A percentile compares a stretch with the other conserved stretches of the same genome.
These are phyloP conservation scores for Podocnemis expansa DNA, from an alignment of 2,113 vertebrate species.

Conservation along the genomic window DNA sequence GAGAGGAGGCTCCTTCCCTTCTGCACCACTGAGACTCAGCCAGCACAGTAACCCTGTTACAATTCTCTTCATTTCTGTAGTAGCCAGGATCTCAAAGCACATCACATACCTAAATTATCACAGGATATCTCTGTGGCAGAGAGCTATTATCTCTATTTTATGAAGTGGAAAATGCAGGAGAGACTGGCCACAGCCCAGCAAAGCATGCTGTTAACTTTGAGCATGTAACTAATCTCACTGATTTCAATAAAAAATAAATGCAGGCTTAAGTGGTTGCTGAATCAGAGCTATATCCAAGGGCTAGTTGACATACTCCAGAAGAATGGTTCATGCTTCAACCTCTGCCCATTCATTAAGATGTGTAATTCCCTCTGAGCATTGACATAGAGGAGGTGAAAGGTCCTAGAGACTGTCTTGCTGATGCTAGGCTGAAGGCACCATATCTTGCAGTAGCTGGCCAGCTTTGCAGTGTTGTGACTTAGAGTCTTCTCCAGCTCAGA, in stretches of 20 bases:
- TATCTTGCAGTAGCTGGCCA: background rate
- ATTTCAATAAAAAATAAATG: background rate
- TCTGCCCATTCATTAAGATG: background rate
- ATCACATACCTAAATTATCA: background rate
- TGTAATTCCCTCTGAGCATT: background rate
- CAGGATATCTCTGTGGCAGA: background rate
- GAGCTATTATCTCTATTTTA: background rate
- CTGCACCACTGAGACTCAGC: background rate
- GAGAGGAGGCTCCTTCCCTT: background rate
- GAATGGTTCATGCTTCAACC: background rate
- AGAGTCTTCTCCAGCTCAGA: background rate
- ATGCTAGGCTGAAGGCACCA: too few species aligned
- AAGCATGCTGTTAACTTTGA: conserved; percentile 32
- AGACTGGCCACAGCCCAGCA: background rate
- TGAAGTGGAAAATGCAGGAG: background rate
- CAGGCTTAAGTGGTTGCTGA: conserved; percentile 45
- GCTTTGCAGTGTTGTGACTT: background rate
- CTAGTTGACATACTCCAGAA: background rate
- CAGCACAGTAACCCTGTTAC: background rate
- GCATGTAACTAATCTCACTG: accelerated
- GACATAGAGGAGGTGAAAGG: background rate
- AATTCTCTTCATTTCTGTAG: background rate
- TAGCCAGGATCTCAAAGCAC: background rate
- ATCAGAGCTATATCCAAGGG: background rate
- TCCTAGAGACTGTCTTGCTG: background rate